A percentile compares a stretch with the other conserved stretches of the same genome.
phyloP scores from a whole-genome alignment of 2,113 vertebrate species.

The Grantiella picta region DNA sequence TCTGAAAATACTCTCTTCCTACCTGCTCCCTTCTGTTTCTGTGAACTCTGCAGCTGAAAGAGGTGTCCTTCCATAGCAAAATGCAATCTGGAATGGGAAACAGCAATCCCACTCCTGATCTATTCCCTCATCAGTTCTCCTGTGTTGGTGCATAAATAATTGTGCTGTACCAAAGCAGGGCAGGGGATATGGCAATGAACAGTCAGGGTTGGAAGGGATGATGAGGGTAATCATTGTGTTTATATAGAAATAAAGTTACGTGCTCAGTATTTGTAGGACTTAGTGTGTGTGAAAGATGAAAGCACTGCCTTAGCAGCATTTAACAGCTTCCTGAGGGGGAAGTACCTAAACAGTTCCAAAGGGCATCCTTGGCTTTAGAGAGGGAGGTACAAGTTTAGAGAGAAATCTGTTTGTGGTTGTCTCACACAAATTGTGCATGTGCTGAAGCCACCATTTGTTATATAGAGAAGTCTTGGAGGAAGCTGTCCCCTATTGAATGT shows the following conservation, averaged over 20 bases:
- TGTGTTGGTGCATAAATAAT: neutral
- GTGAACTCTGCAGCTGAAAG: neutral
- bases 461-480: neutral
- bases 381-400: neutral
- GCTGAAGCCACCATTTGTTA: neutral
- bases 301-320: neutral
- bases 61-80: neutral
- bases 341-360: neutral
- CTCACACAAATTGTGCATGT: neutral
- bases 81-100: neutral
- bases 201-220: neutral
- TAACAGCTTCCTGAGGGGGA: neutral
- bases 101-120: neutral
- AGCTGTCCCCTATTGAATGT: neutral
- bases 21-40: neutral
- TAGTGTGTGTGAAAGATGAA: neutral
- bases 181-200: neutral
- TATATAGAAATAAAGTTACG: neutral
- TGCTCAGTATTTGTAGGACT: neutral
- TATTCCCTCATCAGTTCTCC: neutral
- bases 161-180: neutral
- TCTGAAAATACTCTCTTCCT: neutral
- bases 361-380: neutral
- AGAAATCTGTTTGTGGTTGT: neutral
- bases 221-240: neutral